Evolutionary conservation across 2,113 vertebrate species (phyloP).

Genomic region (Microtus ochrogaster): DNA sequence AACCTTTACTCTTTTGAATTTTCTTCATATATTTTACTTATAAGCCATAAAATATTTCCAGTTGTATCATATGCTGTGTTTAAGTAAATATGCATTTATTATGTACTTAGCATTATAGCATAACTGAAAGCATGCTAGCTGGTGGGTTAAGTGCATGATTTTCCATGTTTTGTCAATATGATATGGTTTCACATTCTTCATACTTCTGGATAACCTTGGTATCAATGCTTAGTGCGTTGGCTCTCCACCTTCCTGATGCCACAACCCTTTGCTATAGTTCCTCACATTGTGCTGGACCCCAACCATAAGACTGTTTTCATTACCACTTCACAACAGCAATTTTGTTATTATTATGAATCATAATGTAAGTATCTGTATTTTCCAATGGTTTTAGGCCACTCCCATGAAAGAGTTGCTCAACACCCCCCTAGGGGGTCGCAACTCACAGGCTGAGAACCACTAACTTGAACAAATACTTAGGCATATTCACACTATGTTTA

Average conservation of each 20-base stretch:
- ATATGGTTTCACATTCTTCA: neutral
- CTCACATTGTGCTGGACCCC: neutral
- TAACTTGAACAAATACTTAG: neutral
- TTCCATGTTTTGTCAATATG: neutral
- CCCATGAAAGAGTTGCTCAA: neutral
- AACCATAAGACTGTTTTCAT: neutral
- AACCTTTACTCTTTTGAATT: slow-evolving; percentile 13
- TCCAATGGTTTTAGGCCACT: neutral
- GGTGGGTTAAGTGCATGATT: neutral
- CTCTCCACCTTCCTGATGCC: neutral
- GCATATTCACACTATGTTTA: neutral
- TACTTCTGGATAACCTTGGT: neutral
- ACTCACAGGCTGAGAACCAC: neutral
- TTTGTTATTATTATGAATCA: neutral
- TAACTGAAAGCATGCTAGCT: neutral
- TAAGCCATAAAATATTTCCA: neutral
- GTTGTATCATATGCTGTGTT: neutral
- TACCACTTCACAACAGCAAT: neutral
- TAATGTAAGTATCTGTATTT: neutral
- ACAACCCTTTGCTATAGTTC: no score
- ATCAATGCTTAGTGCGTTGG: neutral
- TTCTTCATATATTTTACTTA: slow-evolving; percentile 19
- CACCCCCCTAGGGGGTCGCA: rapidly evolving
- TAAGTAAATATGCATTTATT: neutral
- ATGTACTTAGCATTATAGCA: neutral